phyloP scores from a whole-genome alignment of 2,113 vertebrate species.

The Passerina amoena region DNA sequence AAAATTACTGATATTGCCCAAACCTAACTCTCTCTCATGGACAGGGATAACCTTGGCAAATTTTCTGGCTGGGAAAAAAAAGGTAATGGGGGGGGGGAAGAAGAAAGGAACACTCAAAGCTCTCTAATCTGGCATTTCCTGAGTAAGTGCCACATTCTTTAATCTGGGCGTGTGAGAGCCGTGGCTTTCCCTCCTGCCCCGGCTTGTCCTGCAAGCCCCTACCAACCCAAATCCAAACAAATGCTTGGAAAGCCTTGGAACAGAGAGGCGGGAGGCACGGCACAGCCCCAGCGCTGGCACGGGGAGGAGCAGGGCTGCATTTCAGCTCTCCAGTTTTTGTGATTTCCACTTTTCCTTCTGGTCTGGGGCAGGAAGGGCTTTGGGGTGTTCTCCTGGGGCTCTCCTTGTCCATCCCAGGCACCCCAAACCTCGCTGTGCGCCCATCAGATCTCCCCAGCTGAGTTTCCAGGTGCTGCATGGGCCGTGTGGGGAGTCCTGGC shows the following conservation, averaged over 20 bases:
- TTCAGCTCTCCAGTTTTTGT: background rate
- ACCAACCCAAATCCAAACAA: background rate
- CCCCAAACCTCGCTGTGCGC: background rate
- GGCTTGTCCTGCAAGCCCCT: background rate
- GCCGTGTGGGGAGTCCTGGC: rapidly evolving
- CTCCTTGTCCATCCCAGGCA: background rate
- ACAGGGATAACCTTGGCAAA: background rate
- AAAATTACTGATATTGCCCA: background rate
- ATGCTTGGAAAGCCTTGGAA: background rate
- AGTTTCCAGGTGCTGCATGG: background rate
- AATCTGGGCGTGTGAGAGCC: slow-evolving; percentile 14
- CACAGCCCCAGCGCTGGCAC: background rate
- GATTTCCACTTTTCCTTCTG: background rate
- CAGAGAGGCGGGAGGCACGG: rapidly evolving
- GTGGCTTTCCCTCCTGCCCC: background rate
- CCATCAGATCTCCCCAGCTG: background rate
- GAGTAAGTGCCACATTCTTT: background rate
- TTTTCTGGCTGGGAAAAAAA: background rate
- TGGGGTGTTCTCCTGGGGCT: background rate
- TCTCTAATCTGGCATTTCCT: slow-evolving; percentile 2
- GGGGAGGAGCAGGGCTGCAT: rapidly evolving
- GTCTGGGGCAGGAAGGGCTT: rapidly evolving
- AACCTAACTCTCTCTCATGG: background rate
- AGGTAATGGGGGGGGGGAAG: rapidly evolving
- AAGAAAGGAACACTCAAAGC: background rate